A percentile compares a stretch with the other conserved stretches of the same genome.
phyloP scores from a whole-genome alignment of 2,113 vertebrate genomes.

The Mobula hypostoma region DNA sequence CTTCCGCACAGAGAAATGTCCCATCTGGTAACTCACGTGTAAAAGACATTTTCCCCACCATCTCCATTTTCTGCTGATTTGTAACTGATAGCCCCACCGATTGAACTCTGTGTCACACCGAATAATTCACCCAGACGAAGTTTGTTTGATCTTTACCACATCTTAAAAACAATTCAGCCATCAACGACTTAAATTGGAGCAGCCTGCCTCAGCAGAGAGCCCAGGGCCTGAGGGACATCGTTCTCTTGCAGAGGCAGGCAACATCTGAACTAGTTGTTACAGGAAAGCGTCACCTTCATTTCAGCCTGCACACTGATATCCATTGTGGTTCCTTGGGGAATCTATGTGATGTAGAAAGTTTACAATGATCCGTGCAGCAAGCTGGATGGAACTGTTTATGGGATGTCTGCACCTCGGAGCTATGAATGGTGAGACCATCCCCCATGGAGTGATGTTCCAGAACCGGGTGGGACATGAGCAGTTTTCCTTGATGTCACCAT shows the following conservation, averaged over 20 bases:
- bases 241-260: too few species aligned
- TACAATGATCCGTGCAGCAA: background rate
- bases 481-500: too few species aligned
- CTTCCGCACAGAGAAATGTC: background rate
- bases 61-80: background rate
- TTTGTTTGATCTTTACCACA: background rate
- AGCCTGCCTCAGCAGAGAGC: background rate
- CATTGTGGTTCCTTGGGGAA: background rate
- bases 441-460: background rate
- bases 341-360: background rate
- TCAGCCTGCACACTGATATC: background rate
- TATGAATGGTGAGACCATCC: background rate
- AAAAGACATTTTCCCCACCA: background rate
- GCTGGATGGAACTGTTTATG: background rate
- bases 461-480: too few species aligned
- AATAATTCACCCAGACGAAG: background rate
- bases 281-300: background rate
- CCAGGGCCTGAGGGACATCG: background rate
- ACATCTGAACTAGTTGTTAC: background rate
- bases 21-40: background rate
- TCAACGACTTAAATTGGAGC: background rate
- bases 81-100: background rate
- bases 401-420: background rate
- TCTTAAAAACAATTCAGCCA: background rate
- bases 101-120: background rate